Conservation (phyloP, 2,797 vertebrate genomes). For the Mus caroli region DNA sequence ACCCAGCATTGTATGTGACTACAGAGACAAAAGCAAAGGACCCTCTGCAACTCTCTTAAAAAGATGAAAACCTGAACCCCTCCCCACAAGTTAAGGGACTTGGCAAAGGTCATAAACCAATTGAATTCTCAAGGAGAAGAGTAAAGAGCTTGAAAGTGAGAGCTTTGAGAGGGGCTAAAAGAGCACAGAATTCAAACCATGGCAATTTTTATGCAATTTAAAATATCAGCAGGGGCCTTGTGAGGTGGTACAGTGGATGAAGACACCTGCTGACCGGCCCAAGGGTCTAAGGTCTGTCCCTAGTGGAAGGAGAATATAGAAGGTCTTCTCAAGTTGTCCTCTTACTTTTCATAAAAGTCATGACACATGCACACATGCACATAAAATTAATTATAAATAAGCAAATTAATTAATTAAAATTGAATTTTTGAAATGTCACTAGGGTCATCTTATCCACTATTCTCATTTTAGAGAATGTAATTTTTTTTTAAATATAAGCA, state of each 20-base stretch:
- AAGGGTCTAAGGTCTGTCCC: not conserved
- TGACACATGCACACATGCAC: not conserved
- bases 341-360: not conserved
- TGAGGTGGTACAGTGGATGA: not conserved
- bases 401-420: not conserved
- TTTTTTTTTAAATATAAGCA: constrained; percentile 24
- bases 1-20: not conserved
- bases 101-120: not conserved
- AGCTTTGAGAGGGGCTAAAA: constrained; percentile 4
- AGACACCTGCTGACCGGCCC: not conserved
- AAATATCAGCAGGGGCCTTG: not conserved
- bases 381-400: not conserved
- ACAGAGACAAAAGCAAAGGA: constrained; percentile 30
- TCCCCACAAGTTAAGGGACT: not conserved
- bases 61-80: constrained; percentile 17
- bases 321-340: not conserved
- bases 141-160: not conserved
- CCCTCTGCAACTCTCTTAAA: not conserved
- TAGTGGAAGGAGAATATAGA: not conserved
- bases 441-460: not conserved
- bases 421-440: not conserved
- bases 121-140: not conserved
- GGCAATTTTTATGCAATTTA: constrained; percentile 15
- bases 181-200: not conserved
- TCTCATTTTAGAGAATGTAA: not conserved